Evolutionary conservation across 2,888 invertebrate genomes (phyloP).

Genomic region (Choristoneura rosaceana): DNA sequence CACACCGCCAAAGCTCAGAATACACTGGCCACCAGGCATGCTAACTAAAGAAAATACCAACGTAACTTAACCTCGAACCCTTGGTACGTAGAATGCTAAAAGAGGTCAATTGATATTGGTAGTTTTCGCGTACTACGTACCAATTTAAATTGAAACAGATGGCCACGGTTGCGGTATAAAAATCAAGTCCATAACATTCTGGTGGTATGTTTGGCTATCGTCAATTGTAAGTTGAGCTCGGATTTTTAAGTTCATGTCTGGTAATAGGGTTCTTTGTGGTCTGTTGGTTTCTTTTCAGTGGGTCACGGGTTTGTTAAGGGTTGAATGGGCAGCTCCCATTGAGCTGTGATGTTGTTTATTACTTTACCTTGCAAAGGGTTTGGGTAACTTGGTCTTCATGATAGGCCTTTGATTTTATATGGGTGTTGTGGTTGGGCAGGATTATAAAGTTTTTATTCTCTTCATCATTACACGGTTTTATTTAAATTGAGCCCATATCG

Average conservation of each 20-base stretch:
- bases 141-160: conserved; percentile 38
- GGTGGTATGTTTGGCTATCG: background rate
- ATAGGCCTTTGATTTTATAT: conserved; percentile 27
- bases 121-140: conserved; percentile 12
- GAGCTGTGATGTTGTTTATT: conserved; percentile 35
- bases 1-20: background rate
- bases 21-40: background rate
- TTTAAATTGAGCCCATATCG: too few relatives aligned
- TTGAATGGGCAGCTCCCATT: conserved; percentile 27
- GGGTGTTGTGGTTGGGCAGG: background rate
- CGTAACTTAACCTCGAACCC: conserved; percentile 1
- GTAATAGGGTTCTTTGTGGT: background rate
- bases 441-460: background rate
- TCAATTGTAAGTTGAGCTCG: conserved; percentile 9
- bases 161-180: background rate
- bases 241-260: background rate
- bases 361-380: conserved; percentile 30
- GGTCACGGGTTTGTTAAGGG: conserved; percentile 44
- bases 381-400: conserved; percentile 12
- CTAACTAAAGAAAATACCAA: background rate
- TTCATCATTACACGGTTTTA: background rate
- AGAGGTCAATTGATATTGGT: background rate
- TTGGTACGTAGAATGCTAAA: background rate
- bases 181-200: conserved; percentile 10
- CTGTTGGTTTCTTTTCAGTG: conserved; percentile 42